These are phyloP conservation scores for Oopsacas minuta DNA, from an alignment of 37 sponge, comb jelly and placozoan genomes.

Conservation along the genomic window DNA sequence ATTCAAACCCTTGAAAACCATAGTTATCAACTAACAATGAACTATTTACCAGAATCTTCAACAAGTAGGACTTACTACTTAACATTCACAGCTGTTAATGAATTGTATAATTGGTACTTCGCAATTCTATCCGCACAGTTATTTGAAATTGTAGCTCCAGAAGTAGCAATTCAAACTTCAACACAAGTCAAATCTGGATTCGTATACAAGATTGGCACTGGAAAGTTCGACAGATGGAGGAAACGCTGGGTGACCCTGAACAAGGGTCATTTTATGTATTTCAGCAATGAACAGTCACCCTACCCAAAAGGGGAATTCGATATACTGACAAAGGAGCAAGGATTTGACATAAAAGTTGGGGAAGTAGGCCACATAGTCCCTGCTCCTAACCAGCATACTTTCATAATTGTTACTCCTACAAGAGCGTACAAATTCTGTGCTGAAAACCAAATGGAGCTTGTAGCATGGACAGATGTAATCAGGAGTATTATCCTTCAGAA, in stretches of 20 bases:
- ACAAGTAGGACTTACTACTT: not conserved
- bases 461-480: not conserved
- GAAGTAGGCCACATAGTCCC: not conserved
- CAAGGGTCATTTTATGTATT: not conserved
- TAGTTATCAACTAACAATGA: not conserved
- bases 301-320: not conserved
- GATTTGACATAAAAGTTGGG: not conserved
- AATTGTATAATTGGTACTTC: not conserved
- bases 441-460: not conserved
- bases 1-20: not conserved
- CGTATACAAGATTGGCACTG: not conserved
- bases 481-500: not conserved
- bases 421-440: not conserved
- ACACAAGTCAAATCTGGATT: not conserved
- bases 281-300: not conserved
- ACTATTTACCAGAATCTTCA: not conserved
- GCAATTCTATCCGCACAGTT: not conserved
- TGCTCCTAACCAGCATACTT: not conserved
- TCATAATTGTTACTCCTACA: not conserved
- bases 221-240: not conserved
- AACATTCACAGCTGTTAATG: not conserved
- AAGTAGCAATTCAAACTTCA: not conserved
- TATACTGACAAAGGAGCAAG: not conserved
- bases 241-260: not conserved
- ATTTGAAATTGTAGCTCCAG: not conserved